Percentiles rank a stretch among this genome's conserved stretches.
phyloP scores from a whole-genome alignment of 2,888 invertebrate genomes.

The Polydrusus cervinus region DNA sequence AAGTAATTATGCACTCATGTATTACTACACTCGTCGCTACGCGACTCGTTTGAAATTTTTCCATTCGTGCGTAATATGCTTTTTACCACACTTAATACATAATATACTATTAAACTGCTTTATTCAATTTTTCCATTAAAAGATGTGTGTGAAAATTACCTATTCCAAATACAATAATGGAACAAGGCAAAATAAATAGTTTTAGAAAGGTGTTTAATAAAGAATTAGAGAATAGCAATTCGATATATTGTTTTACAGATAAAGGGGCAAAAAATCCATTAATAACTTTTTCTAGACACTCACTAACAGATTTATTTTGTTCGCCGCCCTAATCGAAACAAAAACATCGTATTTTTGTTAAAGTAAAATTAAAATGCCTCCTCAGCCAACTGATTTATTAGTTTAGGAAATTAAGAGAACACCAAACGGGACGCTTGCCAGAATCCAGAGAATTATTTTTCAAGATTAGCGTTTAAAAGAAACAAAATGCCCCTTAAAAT shows the following conservation, averaged over 20 bases:
- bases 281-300: slow-evolving; percentile 11
- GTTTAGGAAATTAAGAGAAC: slow-evolving; percentile 49
- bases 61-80: no score
- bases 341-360: slow-evolving; percentile 34
- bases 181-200: no score
- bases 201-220: no score
- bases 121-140: no score
- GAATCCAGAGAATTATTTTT: slow-evolving; percentile 45
- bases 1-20: no score
- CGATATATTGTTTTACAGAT: not conserved
- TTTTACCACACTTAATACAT: no score
- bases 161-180: no score
- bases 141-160: no score
- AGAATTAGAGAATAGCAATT: no score
- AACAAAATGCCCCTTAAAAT: slow-evolving; percentile 47
- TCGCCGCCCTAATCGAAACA: slow-evolving; percentile 31
- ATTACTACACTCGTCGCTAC: no score
- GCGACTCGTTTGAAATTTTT: no score
- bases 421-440: slow-evolving; percentile 42
- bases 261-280: slow-evolving; percentile 2
- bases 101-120: no score
- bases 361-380: slow-evolving; percentile 46
- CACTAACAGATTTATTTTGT: slow-evolving; percentile 22
- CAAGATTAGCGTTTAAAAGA: slow-evolving; percentile 45
- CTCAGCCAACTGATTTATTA: slow-evolving; percentile 41